phyloP scores from a whole-genome alignment of 1,140 invertebrate species.

The Magallana gigas region DNA sequence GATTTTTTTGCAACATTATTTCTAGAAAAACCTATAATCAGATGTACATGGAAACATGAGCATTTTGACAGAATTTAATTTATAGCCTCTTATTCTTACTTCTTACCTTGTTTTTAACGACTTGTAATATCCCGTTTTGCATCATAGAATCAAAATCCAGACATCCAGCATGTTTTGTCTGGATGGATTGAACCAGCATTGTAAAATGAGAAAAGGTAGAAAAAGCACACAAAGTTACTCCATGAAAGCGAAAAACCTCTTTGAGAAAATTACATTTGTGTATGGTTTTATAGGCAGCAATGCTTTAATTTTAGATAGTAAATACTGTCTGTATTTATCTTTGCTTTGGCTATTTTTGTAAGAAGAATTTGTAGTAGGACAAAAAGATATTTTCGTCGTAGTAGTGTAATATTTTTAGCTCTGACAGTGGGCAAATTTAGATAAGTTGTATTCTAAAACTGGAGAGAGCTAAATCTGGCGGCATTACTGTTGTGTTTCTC shows the following conservation, averaged over 20 bases:
- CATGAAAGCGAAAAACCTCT: constrained; percentile 28
- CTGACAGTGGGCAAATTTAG: constrained; percentile 37
- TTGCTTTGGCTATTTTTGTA: constrained; percentile 31
- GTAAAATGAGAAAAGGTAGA: too few relatives aligned
- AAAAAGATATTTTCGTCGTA: constrained; percentile 38
- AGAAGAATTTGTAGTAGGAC: constrained; percentile 37
- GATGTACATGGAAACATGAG: neutral
- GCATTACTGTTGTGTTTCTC: constrained; percentile 13
- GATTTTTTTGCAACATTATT: neutral
- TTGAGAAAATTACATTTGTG: constrained; percentile 13
- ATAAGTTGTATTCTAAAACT: constrained; percentile 38
- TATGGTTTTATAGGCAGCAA: constrained; percentile 26
- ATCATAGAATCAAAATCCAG: too few relatives aligned
- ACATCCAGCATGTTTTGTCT: too few relatives aligned
- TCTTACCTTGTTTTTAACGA: neutral
- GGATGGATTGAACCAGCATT: too few relatives aligned
- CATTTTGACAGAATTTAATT: neutral
- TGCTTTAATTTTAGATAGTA: constrained; percentile 37
- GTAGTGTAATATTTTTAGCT: constrained; percentile 36
- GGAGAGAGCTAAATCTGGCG: constrained; percentile 32
- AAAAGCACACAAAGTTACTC: neutral
- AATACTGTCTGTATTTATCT: constrained; percentile 34
- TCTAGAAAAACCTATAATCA: neutral
- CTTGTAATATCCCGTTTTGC: neutral
- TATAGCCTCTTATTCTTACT: neutral